Evolutionary conservation across 2,888 invertebrate species (phyloP).

Genomic region (Marronus borbonicus): DNA sequence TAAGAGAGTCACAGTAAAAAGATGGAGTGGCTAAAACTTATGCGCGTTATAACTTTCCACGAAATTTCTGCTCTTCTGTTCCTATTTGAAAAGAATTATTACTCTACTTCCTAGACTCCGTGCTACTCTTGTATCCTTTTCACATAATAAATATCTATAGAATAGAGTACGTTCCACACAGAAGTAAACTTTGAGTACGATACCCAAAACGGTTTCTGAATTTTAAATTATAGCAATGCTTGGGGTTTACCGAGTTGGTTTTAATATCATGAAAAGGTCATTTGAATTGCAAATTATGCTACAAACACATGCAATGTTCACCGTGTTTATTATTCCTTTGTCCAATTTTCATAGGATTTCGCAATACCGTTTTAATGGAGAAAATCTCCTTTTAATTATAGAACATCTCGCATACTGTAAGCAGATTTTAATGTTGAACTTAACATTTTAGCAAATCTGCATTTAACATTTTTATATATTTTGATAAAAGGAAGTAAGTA

Average conservation of each 20-base stretch:
- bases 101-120: too few species aligned
- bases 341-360: constrained; percentile 32
- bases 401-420: neutral
- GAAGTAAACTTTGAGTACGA: constrained; percentile 1
- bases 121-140: too few species aligned
- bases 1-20: too few species aligned
- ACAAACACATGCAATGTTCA: neutral
- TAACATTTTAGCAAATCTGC: too few species aligned
- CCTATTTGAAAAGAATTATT: too few species aligned
- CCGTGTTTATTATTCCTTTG: constrained; percentile 27
- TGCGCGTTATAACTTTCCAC: too few species aligned
- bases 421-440: neutral
- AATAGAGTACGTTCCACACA: neutral
- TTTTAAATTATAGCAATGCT: constrained; percentile 15
- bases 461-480: too few species aligned
- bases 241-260: constrained; percentile 19
- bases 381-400: constrained; percentile 32
- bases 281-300: constrained; percentile 38
- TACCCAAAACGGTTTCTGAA: constrained; percentile 15
- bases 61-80: too few species aligned
- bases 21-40: too few species aligned
- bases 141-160: too few species aligned
- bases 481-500: too few species aligned
- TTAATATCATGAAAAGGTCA: constrained; percentile 18
- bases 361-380: constrained; percentile 12